Evolutionary conservation across 2,888 invertebrate species (phyloP), one percentile per base, ranked within the genome.

Genomic region (Patella pellucida): DNA sequence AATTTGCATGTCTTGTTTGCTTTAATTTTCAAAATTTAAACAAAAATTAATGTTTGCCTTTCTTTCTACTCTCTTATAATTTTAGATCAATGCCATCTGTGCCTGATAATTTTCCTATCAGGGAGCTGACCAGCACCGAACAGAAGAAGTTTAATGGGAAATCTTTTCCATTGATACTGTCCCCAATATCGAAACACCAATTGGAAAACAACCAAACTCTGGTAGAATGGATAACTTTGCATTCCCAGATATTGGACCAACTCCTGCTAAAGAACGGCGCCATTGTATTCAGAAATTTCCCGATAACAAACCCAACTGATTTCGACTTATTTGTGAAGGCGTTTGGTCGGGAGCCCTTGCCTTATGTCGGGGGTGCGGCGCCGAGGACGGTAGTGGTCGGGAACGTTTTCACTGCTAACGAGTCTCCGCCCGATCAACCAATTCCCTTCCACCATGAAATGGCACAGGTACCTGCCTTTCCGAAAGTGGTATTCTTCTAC

Each of bases 401-500:
- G 11, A 80, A 84, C 56, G 86, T 86, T 9, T 85, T 84, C 74
- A 86, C 86, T 1, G 79, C 86, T 12, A 87, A 86, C 69, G 87
- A 87, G 77, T 80, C 86, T 1, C 87, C 87, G 11, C 87, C 86
- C 5, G 84, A 84, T n/a, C 76, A 82, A 50, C 82, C 81, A 12
- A 87, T 87, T 23, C 84, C 85, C 0, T 87, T 86, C 72, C 87
- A 87, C 70, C 87, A 87, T 75, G 87, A 87, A 72, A 87, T 87
- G 87, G 86, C 87, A 2, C 87, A 87, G 68, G 85, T 85, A 1
- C 85, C 84, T 0, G 82, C 83, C 11, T 86, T 80, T 73, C 87
- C 87, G 1, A 77, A 75, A 5, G 78, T 79, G 12, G 72, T 87
- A 7, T 86, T 84, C 78, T 87, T 87, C 77, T 84, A 83, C 74